phyloP scores from a whole-genome alignment of 2,888 invertebrate species.

The Gymnoscelis rufifasciata region DNA sequence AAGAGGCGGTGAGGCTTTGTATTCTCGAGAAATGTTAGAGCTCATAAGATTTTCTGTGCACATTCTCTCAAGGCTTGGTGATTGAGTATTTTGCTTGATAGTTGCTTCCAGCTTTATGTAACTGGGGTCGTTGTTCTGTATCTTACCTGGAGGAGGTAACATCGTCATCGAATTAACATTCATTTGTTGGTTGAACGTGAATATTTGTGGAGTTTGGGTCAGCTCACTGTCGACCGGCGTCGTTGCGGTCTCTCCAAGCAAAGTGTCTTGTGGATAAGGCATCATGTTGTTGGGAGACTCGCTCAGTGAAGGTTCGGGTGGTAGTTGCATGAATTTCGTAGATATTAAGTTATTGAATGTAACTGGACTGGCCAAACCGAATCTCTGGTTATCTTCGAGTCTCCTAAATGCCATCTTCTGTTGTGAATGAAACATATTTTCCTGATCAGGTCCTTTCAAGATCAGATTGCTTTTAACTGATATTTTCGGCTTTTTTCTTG shows the following conservation, averaged over 20 bases:
- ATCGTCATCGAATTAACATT: slow-evolving; percentile 60
- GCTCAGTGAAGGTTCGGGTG: slow-evolving; percentile 57
- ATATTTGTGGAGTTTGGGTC: slow-evolving; percentile 55
- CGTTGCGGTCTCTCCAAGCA: slow-evolving; percentile 51
- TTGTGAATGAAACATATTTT: slow-evolving; percentile 72
- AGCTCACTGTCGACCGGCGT: slow-evolving; percentile 56
- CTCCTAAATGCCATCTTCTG: slow-evolving; percentile 72
- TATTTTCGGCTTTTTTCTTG: slow-evolving; percentile 73
- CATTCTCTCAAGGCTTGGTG: slow-evolving; percentile 68
- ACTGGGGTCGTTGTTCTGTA: slow-evolving; percentile 62
- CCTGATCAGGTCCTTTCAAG: slow-evolving; percentile 71
- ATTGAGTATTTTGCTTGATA: slow-evolving; percentile 71
- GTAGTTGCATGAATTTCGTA: slow-evolving; percentile 70
- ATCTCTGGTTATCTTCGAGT: slow-evolving; percentile 65
- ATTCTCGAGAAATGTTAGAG: slow-evolving; percentile 56
- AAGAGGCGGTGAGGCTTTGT: slow-evolving; percentile 69
- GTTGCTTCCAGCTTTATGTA: slow-evolving; percentile 71
- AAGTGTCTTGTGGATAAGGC: slow-evolving; percentile 56
- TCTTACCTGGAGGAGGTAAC: slow-evolving; percentile 61
- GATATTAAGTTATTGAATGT: slow-evolving; percentile 71
- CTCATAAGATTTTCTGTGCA: slow-evolving; percentile 62
- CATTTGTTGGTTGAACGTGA: slow-evolving; percentile 65
- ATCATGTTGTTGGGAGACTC: slow-evolving; percentile 61
- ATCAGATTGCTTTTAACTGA: slow-evolving; percentile 75
- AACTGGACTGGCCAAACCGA: slow-evolving; percentile 60